Evolutionary conservation across 1,140 invertebrate genomes (phyloP).

Genomic region (Rhopalosiphum padi): DNA sequence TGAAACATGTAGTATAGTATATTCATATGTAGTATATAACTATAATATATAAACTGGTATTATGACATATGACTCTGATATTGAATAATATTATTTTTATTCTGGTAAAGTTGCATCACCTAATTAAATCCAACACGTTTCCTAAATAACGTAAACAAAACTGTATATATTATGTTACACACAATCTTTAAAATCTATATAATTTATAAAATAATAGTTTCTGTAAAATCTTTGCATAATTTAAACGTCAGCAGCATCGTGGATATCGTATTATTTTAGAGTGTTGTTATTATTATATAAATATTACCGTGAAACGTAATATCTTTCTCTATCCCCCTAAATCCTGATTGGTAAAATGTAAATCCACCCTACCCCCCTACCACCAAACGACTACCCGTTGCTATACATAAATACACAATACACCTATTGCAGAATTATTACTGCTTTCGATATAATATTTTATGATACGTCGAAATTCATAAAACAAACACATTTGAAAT

Average conservation of each 20-base stretch:
- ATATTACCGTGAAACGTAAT: constrained; percentile 2
- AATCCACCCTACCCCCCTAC: neutral
- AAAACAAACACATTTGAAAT: constrained; percentile 4
- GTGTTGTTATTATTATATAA: neutral
- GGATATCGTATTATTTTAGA: constrained; percentile 8
- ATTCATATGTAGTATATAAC: no score
- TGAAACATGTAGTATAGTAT: neutral
- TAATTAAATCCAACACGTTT: neutral
- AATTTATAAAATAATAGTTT: neutral
- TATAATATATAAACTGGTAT: no score
- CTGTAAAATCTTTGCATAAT: neutral
- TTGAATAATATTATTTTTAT: neutral
- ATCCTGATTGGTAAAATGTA: neutral
- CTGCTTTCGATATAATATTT: neutral
- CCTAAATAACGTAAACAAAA: neutral
- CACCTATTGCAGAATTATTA: neutral
- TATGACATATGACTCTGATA: neutral
- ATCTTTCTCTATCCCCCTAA: neutral
- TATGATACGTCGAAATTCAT: neutral
- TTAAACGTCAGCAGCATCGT: neutral
- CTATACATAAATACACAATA: neutral
- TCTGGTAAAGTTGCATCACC: neutral
- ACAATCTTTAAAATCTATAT: neutral
- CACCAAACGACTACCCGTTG: neutral
- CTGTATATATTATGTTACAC: neutral